Base-by-base conservation (phyloP, 2,797 vertebrate species). In the Enteromius anoplus region DNA sequence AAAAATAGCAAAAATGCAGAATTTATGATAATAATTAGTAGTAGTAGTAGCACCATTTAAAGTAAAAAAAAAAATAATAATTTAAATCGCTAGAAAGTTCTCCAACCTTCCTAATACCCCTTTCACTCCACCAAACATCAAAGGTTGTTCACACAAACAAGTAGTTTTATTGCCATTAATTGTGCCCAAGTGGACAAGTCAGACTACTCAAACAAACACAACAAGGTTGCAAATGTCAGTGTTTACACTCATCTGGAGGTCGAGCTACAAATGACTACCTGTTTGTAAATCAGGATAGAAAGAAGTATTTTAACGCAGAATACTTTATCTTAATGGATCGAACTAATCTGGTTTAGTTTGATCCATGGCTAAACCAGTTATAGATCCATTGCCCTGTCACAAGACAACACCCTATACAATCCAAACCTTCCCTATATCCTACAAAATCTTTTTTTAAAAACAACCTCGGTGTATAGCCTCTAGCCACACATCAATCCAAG, bases 401-500 rank as follows among this genome's bases (percentile, higher is more conserved):
- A 80, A 32, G 58, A 75, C 53, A 73, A 64, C 42, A 47, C 26
- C 55, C 80, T 37, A 29, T 40, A 21, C n/a, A 75, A 65, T 73
- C 58, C 5, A 73, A 26, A 29, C n/a, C 47, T 42, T 51, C 26
- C 10, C 23, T 21, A 65, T 19, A 37, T 64, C 17, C 4, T 37
- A 29, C 21, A 47, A 73, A 71, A 80, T 64, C 62, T 32, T 62
- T 32, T 12, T 3, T 14, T 3, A 29, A 69, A 69, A 58, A 42
- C 2, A 14, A 40, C 42, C 21, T 73, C 0, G 53, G 49, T 81
- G 12, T 37, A 23, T 62, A 65, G 32, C 80, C 58, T 53, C 80
- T 51, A 65, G 58, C 45, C 42, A 75, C 49, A 60, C 81, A 76
- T 82, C 81, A 76, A 82, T 76, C 72, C 34, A 66, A 68, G 23